Evolutionary conservation across 2,797 vertebrate genomes (phyloP).

Genomic region (Dicrostonyx torquatus): DNA sequence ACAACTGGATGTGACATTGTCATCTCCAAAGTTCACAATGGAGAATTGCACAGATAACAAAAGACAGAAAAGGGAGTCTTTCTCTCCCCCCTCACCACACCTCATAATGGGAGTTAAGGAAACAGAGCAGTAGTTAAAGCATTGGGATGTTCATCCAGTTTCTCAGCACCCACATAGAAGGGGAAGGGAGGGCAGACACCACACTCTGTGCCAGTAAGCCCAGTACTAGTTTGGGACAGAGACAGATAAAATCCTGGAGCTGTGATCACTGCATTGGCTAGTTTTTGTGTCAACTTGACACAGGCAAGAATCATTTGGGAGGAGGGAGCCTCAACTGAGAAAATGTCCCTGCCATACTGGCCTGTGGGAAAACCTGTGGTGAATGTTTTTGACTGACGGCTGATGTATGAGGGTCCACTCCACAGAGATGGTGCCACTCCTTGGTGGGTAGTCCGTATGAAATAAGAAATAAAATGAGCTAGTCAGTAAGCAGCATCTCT

Average conservation of each 20-base stretch:
- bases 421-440: not conserved
- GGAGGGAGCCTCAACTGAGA: not conserved
- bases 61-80: not conserved
- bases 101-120: not conserved
- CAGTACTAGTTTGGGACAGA: not conserved
- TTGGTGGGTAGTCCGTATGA: not conserved
- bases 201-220: not conserved
- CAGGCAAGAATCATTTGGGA: not conserved
- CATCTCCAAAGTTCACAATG: not conserved
- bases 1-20: not conserved
- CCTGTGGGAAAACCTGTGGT: not conserved
- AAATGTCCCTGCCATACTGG: not conserved
- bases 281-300: too few relatives aligned
- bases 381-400: not conserved
- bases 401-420: too few relatives aligned
- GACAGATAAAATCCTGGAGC: not conserved
- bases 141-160: not conserved
- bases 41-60: not conserved
- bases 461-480: too few relatives aligned
- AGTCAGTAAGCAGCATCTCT: not conserved
- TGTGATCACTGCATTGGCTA: not conserved
- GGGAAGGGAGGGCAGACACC: too few relatives aligned
- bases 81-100: not conserved
- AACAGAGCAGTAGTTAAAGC: not conserved
- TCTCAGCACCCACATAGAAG: not conserved